Evolutionary conservation across 1,140 invertebrate species (phyloP), one percentile per base, ranked within the genome.

Genomic region (Megalopta genalis): DNA sequence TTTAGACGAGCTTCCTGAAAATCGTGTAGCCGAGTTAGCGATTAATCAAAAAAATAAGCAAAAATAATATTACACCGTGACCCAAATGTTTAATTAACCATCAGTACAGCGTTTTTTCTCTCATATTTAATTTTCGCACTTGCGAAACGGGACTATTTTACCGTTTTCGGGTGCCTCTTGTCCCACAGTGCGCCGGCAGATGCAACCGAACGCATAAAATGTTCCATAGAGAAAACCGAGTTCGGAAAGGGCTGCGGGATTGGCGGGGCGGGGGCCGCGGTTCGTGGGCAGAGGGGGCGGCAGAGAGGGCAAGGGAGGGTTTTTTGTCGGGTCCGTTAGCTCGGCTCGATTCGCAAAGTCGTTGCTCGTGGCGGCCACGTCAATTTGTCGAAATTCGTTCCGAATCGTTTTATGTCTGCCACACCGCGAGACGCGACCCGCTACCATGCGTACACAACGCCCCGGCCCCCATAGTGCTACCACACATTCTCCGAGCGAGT

Each of bases 321-420:
- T 90, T 91, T 89, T 71, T 67, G 59, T 32, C 10, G 60, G 18
- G 52, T n/a, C 54, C 68, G 59, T 46, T 70, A 74, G 69, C 32
- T 42, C 60, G 27, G 77, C 67, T 63, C 62, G 46, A 65, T 64
- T 78, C 64, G 76, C 68, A 80, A 46, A 80, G 73, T 74, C 84
- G 84, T 90, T 86, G 88, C 86, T 86, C 84, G 72, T 84, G 80
- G 80, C 85, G 87, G 76, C 86, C 80, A 87, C 90, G 90, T 92
- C 92, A 93, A 93, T 93, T 93, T 92, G 92, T 92, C 91, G 90
- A 92, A 92, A 92, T 93, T 93, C 92, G 92, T 93, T 93, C 91
- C 92, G 91, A 92, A 91, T 93, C 90, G 90, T 93, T 92, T 93
- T 93, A 92, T 92, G 91, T 90, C 85, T 88, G 89, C 87, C 87